These are phyloP conservation scores for Siniperca obscura DNA, from an alignment of 2,797 vertebrate species.

Conservation along the genomic window DNA sequence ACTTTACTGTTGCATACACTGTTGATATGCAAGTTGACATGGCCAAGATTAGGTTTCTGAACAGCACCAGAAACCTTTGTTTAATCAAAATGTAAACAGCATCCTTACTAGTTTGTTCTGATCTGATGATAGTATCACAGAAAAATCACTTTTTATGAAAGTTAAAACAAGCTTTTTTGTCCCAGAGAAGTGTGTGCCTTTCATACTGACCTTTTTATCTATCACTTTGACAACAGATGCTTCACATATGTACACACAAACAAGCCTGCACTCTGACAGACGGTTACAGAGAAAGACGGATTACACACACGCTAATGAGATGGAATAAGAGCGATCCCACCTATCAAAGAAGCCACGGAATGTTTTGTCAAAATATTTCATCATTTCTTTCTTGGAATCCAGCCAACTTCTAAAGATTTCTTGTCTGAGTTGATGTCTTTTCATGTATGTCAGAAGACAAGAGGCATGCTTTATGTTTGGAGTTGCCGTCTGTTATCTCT, in stretches of 20 bases:
- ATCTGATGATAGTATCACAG: conserved; percentile 17
- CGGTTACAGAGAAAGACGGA: conserved; percentile 49
- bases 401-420: conserved; percentile 63
- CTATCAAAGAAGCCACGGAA: conserved; percentile 52
- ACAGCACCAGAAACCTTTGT: not conserved
- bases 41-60: not conserved
- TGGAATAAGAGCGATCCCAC: conserved; percentile 58
- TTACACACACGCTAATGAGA: conserved; percentile 73
- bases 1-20: conserved; percentile 18
- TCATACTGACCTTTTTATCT: conserved; percentile 70
- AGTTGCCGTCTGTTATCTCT: conserved; percentile 46
- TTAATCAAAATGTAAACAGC: conserved; percentile 23
- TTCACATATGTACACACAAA: conserved; percentile 43
- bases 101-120: conserved; percentile 22
- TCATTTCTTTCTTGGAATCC: conserved; percentile 59
- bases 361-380: conserved; percentile 71
- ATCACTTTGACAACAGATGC: conserved; percentile 61
- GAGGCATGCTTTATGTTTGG: conserved; percentile 37
- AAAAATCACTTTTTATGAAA: conserved; percentile 29
- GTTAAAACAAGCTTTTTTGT: conserved; percentile 24
- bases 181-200: conserved; percentile 25
- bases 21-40: conserved; percentile 11
- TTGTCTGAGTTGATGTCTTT: conserved; percentile 61
- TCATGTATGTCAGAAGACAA: conserved; percentile 57
- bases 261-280: conserved; percentile 35